Evolutionary conservation across 2,797 vertebrate genomes (phyloP).

Genomic region (Arrhamphus sclerolepis): DNA sequence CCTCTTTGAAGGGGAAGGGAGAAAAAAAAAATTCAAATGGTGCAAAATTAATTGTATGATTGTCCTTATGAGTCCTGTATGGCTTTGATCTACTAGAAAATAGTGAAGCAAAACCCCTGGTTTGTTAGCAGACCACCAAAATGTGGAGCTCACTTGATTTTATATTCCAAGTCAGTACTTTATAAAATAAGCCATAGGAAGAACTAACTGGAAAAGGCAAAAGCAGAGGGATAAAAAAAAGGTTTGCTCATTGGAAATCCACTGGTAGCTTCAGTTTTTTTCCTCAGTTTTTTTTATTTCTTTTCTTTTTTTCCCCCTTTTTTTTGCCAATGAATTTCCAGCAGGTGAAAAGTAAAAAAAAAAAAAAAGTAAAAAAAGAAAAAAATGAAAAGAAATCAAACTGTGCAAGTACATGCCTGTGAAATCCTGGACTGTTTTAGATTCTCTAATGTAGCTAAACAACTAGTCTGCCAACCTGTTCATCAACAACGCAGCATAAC

Average conservation of each 20-base stretch:
- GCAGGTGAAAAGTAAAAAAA: conserved; percentile 22
- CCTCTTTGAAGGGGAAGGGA: conserved; percentile 37
- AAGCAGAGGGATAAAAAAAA: background rate
- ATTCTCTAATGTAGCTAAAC: conserved; percentile 52
- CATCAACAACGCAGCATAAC: conserved; percentile 38
- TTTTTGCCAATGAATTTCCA: conserved; percentile 45
- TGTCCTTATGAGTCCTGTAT: conserved; percentile 64
- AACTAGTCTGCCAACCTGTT: conserved; percentile 29
- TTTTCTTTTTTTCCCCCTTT: conserved; percentile 17
- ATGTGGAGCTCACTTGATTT: conserved; percentile 62
- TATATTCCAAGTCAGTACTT: conserved; percentile 73
- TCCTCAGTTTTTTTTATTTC: conserved; percentile 8
- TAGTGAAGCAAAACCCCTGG: conserved; percentile 49
- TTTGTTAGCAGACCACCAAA: conserved; percentile 50
- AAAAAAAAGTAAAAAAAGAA: conserved; percentile 32
- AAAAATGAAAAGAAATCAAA: conserved; percentile 40
- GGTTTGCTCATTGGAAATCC: conserved; percentile 26
- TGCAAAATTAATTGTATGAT: conserved; percentile 75
- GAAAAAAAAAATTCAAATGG: conserved; percentile 71
- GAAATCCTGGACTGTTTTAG: conserved; percentile 44
- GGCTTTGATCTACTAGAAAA: conserved; percentile 60
- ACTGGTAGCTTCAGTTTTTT: conserved; percentile 32
- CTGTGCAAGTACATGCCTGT: conserved; percentile 45
- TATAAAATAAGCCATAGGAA: conserved; percentile 80
- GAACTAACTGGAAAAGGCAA: conserved; percentile 59